Evolutionary conservation across 2,113 vertebrate species (phyloP).

Genomic region (Protobothrops mucrosquamatus): DNA sequence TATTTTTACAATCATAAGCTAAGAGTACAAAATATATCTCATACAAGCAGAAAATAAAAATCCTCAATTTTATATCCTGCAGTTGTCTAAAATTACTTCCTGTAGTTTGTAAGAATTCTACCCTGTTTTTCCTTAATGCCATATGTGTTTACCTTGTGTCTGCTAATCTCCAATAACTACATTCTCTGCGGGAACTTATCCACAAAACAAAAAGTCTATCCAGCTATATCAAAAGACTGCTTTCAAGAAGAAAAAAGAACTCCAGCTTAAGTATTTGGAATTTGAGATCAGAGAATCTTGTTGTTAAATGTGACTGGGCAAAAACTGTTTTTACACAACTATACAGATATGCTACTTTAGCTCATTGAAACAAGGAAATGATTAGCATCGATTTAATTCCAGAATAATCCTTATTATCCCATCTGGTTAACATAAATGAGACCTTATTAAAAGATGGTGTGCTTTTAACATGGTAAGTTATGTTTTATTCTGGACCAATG

Average conservation of each 20-base stretch:
- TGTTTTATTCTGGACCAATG: neutral
- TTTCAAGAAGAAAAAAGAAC: neutral
- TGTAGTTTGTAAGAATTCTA: neutral
- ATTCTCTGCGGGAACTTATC: conserved; percentile 26
- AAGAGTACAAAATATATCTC: neutral
- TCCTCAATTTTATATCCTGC: neutral
- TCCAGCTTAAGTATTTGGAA: neutral
- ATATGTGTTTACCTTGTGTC: neutral
- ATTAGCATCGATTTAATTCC: conserved; percentile 43
- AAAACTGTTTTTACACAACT: neutral
- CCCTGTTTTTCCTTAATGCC: neutral
- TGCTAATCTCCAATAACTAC: conserved; percentile 6
- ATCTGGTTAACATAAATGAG: conserved; percentile 27
- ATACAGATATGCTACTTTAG: neutral
- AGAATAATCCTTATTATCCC: conserved; percentile 36
- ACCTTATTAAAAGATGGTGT: neutral
- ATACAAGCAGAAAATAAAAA: neutral
- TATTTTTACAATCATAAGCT: conserved; percentile 22
- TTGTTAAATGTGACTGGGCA: neutral
- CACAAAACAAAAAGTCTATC: neutral
- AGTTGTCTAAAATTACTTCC: conserved; percentile 9
- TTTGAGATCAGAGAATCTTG: neutral
- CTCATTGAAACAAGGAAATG: conserved; percentile 38
- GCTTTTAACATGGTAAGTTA: neutral
- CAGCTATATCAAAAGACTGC: neutral